A percentile compares a stretch with the other conserved stretches of the same genome.
Evolutionary conservation across 2,113 vertebrate species (phyloP).

Genomic region (Ctenomys sociabilis): DNA sequence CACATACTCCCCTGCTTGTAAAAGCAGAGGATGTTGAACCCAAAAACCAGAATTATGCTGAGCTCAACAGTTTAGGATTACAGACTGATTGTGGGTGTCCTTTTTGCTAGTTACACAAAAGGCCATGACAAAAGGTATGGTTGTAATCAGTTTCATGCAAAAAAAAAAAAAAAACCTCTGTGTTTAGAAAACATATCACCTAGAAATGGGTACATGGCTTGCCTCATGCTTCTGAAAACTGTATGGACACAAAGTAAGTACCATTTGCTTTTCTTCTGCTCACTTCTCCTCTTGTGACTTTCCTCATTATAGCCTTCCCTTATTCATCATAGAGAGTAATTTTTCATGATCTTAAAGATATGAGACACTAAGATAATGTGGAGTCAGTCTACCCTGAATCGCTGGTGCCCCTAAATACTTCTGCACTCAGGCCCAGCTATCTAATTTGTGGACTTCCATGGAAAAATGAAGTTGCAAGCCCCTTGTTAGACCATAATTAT

Average conservation of each 20-base stretch:
- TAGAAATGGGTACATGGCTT: slow-evolving; percentile 17
- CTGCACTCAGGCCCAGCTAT: not conserved
- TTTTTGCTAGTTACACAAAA: not conserved
- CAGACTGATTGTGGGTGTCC: slow-evolving; percentile 35
- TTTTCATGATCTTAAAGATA: slow-evolving; percentile 57
- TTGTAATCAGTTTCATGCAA: slow-evolving; percentile 48
- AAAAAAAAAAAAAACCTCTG: not conserved
- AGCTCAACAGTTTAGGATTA: slow-evolving; percentile 19
- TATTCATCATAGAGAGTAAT: not conserved
- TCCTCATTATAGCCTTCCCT: slow-evolving; percentile 1
- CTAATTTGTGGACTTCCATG: not conserved
- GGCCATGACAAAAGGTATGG: not conserved
- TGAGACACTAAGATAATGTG: slow-evolving; percentile 46
- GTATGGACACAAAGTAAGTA: slow-evolving; percentile 13
- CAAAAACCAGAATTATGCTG: slow-evolving; percentile 11
- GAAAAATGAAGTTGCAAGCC: not conserved
- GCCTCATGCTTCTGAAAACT: not conserved
- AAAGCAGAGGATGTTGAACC: not conserved
- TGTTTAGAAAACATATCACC: not conserved
- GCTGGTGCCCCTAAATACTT: not conserved
- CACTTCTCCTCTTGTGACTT: not conserved
- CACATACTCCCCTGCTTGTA: not conserved
- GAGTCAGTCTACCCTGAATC: not conserved
- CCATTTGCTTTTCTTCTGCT: not conserved
- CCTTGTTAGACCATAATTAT: not conserved